These are phyloP conservation scores for Myathropa florea DNA, from an alignment of 2,888 invertebrate genomes.

Conservation along the genomic window DNA sequence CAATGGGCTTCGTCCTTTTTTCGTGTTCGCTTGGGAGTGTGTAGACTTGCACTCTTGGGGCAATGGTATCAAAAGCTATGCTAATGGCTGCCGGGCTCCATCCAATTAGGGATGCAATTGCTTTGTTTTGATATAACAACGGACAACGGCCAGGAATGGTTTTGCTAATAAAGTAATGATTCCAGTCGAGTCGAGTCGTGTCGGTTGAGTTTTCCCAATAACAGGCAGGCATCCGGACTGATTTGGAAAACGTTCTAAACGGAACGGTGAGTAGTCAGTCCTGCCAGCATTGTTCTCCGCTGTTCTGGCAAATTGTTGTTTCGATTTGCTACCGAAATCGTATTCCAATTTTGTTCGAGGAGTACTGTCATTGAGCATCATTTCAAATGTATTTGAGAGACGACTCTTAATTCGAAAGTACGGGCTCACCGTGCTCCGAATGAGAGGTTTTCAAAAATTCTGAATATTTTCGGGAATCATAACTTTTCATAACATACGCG, in stretches of 20 bases:
- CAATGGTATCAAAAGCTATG: neutral
- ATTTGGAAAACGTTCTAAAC: neutral
- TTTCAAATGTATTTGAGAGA: neutral
- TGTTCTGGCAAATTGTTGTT: neutral
- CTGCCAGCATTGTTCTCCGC: neutral
- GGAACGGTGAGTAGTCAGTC: neutral
- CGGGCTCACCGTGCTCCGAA: neutral
- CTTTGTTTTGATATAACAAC: neutral
- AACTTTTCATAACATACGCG: neutral
- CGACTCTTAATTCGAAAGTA: neutral
- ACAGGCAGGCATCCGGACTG: neutral
- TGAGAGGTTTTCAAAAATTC: neutral
- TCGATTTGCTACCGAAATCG: neutral
- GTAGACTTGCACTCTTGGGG: neutral
- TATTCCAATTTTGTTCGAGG: neutral
- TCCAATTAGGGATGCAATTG: slow-evolving; percentile 16
- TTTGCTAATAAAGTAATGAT: slow-evolving; percentile 6
- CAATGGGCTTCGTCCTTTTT: neutral
- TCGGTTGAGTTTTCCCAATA: neutral
- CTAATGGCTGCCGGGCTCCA: neutral
- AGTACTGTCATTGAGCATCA: neutral
- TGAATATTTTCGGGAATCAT: neutral
- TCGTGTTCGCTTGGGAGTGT: neutral
- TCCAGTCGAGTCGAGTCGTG: neutral
- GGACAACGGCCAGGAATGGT: neutral